phyloP scores from a whole-genome alignment of 2,113 vertebrate species.

The Mystacornis crossleyi region DNA sequence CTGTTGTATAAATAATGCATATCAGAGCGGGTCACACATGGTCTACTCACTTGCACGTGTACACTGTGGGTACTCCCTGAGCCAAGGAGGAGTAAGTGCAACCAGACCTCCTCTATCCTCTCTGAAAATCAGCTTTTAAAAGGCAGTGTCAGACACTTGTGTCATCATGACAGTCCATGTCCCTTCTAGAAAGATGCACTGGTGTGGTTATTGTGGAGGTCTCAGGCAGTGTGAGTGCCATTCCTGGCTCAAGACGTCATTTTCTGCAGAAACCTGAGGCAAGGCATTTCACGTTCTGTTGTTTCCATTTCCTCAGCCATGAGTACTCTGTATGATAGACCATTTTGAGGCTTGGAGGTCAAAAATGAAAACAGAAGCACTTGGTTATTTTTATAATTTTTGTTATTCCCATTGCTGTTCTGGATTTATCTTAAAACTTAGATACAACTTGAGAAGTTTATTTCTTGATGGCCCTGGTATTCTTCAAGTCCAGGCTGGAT shows the following conservation, averaged over 20 bases:
- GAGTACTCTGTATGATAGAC: not conserved
- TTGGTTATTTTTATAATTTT: not conserved
- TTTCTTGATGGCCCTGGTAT: not conserved
- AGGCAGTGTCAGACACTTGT: not conserved
- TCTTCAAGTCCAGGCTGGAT: not conserved
- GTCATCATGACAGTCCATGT: not conserved
- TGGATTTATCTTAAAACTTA: not conserved
- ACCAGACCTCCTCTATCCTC: not conserved
- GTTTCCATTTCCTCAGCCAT: not conserved
- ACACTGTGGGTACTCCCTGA: not conserved
- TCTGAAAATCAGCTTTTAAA: not conserved
- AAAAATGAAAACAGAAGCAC: not conserved
- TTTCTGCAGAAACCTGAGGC: not conserved
- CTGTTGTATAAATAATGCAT: slow-evolving; percentile 7
- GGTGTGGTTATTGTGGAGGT: not conserved
- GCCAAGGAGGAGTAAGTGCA: not conserved
- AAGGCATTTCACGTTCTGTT: not conserved
- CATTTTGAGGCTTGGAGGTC: not conserved
- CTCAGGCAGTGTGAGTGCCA: not conserved
- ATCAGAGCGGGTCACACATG: not conserved
- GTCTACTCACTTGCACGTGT: not conserved
- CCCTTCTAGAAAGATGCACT: not conserved
- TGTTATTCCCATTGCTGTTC: not conserved
- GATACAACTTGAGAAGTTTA: not conserved
- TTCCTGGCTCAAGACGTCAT: not conserved